A percentile compares a stretch with the other conserved stretches of the same genome.
These are phyloP conservation scores for Drosophila sturtevanti DNA, from an alignment of 1,140 invertebrate genomes.

Conservation along the genomic window DNA sequence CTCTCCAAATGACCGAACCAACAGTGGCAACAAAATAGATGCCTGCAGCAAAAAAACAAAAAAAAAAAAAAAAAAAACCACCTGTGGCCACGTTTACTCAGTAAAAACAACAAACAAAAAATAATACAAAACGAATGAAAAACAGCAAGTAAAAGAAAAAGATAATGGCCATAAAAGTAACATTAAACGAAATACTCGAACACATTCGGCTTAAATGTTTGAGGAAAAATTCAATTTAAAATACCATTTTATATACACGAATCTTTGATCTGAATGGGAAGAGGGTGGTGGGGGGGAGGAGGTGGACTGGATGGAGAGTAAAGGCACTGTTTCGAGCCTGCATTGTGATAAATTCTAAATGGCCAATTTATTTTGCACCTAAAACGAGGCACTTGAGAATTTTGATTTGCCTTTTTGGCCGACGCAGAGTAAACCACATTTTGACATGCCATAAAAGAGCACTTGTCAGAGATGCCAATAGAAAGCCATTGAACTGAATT, in stretches of 20 bases:
- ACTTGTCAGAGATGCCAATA: conserved; percentile 20
- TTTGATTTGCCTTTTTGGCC: conserved; percentile 16
- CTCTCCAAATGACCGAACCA: conserved; percentile 45
- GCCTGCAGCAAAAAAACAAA: conserved; percentile 8
- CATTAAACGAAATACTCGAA: neutral
- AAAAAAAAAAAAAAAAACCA: conserved; percentile 39
- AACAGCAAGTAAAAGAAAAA: conserved; percentile 52
- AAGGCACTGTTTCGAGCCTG: neutral
- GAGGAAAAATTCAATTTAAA: conserved; percentile 55
- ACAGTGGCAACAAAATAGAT: conserved; percentile 8
- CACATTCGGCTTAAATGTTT: conserved; percentile 9
- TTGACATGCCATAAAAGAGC: conserved; percentile 15
- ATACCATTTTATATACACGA: conserved; percentile 9
- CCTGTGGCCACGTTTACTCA: conserved; percentile 53
- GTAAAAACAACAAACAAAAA: neutral
- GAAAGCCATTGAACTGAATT: conserved; percentile 18
- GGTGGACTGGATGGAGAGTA: no score
- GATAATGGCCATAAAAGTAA: conserved; percentile 19
- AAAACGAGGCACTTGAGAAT: conserved; percentile 44
- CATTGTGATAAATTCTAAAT: conserved; percentile 62
- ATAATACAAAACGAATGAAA: conserved; percentile 9
- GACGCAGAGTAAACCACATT: neutral
- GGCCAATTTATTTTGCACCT: conserved; percentile 71
- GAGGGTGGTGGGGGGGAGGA: no score
- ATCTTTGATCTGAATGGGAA: conserved; percentile 23